Evolutionary conservation across 2,113 vertebrate genomes (phyloP), one percentile per base, ranked within the genome.

Genomic region (Corynorhinus townsendii): DNA sequence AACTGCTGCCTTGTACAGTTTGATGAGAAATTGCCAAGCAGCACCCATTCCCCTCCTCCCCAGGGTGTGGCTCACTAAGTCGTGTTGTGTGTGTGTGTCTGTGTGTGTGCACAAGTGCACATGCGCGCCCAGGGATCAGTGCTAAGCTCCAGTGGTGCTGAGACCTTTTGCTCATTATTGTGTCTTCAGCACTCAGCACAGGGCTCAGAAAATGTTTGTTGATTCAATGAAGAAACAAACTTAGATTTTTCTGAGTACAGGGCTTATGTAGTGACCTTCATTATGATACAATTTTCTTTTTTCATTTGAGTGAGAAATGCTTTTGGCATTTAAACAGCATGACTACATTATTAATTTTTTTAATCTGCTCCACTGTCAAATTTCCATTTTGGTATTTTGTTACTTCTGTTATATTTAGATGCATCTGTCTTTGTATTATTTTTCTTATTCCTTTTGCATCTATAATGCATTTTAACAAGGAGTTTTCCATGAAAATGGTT

Each of bases 301-400:
- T 64, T 91, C 93, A 91, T 96, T 94, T 62, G 30, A 26, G 59
- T 93, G 80, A 97, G 93, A 90, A 89, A 94, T 93, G 84, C 95
- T 85, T 93, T 81, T 84, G 52, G 72, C 87, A 93, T 97, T 97
- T 94, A 88, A 96, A 85, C 15, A 84, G 81, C 81, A 83, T 30
- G 66, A 90, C 76, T 94, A 81, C 90, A 92, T 82, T 88, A 84
- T 92, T 96, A 71, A 91, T 82, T 94, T 88, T 88, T 89, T 40
- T 22, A 86, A 49, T 94, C 81, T 68, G 26, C 38, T 72, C 40
- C 28, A 64, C 59, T 38, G 19, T 96, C 86, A 81, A 52, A 85
- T 93, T 91, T 35, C 28, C 64, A 64, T 90, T 87, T 35, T 80
- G 69, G 28, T 64, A 45, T 95, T 95, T 96, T 91, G 35, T 81